Conservation (phyloP, 2,113 vertebrate genomes). For the Lanius ludovicianus region DNA sequence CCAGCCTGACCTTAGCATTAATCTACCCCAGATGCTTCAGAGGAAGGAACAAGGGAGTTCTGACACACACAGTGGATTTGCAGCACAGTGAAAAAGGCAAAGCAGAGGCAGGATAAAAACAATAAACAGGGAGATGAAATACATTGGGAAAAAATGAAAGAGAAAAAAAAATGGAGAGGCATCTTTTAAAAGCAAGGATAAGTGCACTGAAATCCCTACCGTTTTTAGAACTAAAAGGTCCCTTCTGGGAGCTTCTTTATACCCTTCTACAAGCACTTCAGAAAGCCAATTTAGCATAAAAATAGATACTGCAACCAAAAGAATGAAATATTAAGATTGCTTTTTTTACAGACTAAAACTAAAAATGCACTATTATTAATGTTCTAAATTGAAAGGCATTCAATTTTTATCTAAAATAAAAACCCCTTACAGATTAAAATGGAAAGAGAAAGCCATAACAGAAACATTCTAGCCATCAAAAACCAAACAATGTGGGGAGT, state of each 20-base stretch:
- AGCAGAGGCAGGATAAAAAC: background rate
- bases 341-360: background rate
- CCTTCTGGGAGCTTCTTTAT: background rate
- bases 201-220: background rate
- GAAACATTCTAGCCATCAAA: background rate
- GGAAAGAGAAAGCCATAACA: background rate
- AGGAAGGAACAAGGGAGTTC: background rate
- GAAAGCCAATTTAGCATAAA: background rate
- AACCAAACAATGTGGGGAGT: fast-evolving
- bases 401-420: background rate
- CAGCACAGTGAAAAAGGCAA: background rate
- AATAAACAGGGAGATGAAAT: background rate
- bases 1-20: background rate
- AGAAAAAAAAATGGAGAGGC: background rate
- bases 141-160: background rate
- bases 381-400: background rate
- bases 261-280: background rate
- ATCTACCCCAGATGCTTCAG: background rate
- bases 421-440: background rate
- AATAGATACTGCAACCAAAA: background rate
- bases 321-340: background rate
- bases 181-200: background rate
- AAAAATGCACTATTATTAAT: background rate
- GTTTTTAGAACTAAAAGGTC: background rate
- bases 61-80: background rate